Percentiles rank a stretch among this genome's conserved stretches.
These are phyloP conservation scores for Semnopithecus entellus DNA, from an alignment of 2,113 vertebrate species.

Conservation along the genomic window DNA sequence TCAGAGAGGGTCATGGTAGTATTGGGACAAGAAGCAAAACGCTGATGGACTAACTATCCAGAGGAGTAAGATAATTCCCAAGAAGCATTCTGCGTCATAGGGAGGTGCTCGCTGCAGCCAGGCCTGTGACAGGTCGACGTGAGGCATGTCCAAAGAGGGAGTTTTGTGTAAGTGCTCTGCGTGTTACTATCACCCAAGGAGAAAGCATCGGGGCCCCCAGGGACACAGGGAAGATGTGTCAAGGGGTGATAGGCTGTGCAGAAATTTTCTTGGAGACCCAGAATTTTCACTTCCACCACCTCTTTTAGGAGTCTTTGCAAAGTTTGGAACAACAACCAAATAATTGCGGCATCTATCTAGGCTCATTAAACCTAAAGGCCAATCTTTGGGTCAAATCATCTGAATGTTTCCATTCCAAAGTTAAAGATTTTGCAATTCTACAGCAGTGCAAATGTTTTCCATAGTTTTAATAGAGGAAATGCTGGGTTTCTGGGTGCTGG, in stretches of 20 bases:
- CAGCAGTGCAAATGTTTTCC: constrained; percentile 19
- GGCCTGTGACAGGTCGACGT: neutral
- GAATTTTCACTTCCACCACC: constrained; percentile 14
- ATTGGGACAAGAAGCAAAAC: constrained; percentile 23
- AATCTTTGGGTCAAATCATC: neutral
- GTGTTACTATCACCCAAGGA: neutral
- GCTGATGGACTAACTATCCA: neutral
- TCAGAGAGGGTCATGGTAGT: neutral
- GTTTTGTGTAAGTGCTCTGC: neutral
- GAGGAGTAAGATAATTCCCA: neutral
- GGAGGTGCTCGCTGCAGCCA: neutral
- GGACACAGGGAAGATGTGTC: neutral
- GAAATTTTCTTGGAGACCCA: constrained; percentile 42
- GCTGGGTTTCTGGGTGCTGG: constrained; percentile 59
- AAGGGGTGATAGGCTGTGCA: neutral
- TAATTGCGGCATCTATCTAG: neutral
- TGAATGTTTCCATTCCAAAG: neutral
- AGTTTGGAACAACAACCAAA: neutral
- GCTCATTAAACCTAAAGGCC: neutral
- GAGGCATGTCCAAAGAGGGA: neutral
- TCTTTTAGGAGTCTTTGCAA: constrained; percentile 56
- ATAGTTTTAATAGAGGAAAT: constrained; percentile 53
- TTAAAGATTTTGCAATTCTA: constrained; percentile 29
- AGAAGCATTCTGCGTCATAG: neutral
- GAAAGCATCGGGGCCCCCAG: neutral